Evolutionary conservation across 1,140 invertebrate species (phyloP), one percentile per base, ranked within the genome.

Genomic region (Penaeus chinensis): DNA sequence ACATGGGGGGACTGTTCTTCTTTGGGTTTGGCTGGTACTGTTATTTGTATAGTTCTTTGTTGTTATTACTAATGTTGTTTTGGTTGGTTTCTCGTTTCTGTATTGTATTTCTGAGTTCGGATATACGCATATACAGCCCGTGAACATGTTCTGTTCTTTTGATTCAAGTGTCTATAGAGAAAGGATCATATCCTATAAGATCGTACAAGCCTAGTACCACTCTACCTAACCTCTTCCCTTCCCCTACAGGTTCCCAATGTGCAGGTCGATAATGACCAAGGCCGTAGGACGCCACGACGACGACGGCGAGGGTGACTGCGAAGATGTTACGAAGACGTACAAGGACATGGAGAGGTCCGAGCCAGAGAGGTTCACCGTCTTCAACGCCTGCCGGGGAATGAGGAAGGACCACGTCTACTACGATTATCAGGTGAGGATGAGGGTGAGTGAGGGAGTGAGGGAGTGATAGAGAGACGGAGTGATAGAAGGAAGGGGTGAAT

Each of bases 351-450:
- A 89, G 80, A 65, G 88, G 1, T 89, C 94, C 0, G 92, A 94
- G 47, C 94, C 93, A 0, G 95, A 96, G 91, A 92, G 95, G 54
- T 91, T 95, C 78, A 94, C 95, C 3, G 91, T 96, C 54, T 94
- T 94, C 91, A 95, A 95, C 91, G 95, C 95, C 0, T 85, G 94
- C 95, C 0, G 92, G 94, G 37, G 93, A 93, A 89, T 94, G 94
- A 2, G 93, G 94, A 90, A 93, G 94, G 87, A 95, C 80, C 82
- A 82, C 54, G 94, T 83, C 47, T 86, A 85, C 79, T 86, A 83
- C 80, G 88, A 89, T 61, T 89, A 89, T 60, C 88, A 89, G 88
- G 88, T 82, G 61, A 79, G 80, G 20, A 11, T 24, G 63, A 69
- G 24, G 13, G 42, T 60, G 19, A 74, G 19, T 10, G n/a, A 27